phyloP scores from a whole-genome alignment of 2,113 vertebrate species.

The Triplophysa tibetana region DNA sequence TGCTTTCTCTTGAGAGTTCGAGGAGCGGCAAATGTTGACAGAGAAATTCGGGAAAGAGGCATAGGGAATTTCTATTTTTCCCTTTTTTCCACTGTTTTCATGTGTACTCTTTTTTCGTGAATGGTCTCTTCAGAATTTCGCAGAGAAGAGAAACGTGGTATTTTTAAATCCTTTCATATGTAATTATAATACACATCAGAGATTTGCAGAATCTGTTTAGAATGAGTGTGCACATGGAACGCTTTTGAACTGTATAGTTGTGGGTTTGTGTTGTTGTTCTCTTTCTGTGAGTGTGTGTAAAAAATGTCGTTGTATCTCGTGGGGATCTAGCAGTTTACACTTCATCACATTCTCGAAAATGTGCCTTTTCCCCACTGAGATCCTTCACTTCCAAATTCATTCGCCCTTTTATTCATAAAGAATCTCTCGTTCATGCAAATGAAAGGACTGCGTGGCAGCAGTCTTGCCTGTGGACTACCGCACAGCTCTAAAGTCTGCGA shows the following conservation, averaged over 20 bases:
- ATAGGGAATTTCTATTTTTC: slow-evolving; percentile 38
- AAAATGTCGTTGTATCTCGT: slow-evolving; percentile 41
- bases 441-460: slow-evolving; percentile 18
- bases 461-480: slow-evolving; percentile 35
- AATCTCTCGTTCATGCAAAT: slow-evolving; percentile 45
- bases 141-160: slow-evolving; percentile 64
- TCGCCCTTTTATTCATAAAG: slow-evolving; percentile 43
- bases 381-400: slow-evolving; percentile 44
- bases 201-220: slow-evolving; percentile 66
- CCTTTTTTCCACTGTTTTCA: slow-evolving; percentile 20
- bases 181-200: slow-evolving; percentile 72
- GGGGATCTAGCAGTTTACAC: slow-evolving; percentile 21
- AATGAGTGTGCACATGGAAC: slow-evolving; percentile 16
- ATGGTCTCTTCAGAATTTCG: slow-evolving; percentile 61
- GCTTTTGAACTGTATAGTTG: slow-evolving; percentile 42
- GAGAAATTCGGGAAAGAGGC: slow-evolving; percentile 15
- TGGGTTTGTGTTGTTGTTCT: slow-evolving; percentile 39
- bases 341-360: slow-evolving; percentile 15
- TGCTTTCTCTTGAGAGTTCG: slow-evolving; percentile 29
- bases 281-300: slow-evolving; percentile 29
- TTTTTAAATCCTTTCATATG: slow-evolving; percentile 73
- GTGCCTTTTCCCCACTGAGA: slow-evolving; percentile 29
- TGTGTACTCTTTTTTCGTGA: slow-evolving; percentile 7
- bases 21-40: slow-evolving; percentile 1
- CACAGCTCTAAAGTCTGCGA: slow-evolving; percentile 31